Base-by-base conservation (phyloP, 2,888 invertebrate genomes). In the Drosophila limbata region DNA sequence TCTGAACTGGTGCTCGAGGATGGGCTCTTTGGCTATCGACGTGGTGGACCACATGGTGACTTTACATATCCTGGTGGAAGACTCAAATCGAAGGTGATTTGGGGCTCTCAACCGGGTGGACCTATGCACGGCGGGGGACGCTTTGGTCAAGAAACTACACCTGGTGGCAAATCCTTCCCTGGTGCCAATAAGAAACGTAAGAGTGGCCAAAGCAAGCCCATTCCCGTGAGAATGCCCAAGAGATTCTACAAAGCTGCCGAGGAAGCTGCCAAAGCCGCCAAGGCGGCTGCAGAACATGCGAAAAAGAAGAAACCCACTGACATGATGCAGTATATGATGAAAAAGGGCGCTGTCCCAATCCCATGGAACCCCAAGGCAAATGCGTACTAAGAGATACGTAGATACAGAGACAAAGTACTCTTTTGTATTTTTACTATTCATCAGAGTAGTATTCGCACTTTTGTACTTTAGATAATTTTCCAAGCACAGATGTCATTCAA, bases 1-100 rank as follows among this genome's bases (percentile, higher is more conserved):
- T 35, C 17, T 6, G 88, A 83, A 9, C 10, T 17, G 0, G 67
- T 75, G 1, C 69, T 68, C 42, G 83, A 84, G 50, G 87, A 87
- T 33, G 84, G 87, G 0, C 35, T 63, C 6, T 84, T 80, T 31
- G 87, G 82, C 1, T 35, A 61, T 8, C 8, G 6, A 1, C 62
- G 65, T 0, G 84, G 86, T 0, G 86, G 81, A 5, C 76, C 61
- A 5, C 78, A 78, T 10, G 73, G 78, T 2, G 21, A 25, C 15
- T 6, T 65, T 0, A 37, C 51, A 1, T 4, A 37, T 13, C 51
- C 59, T 4, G 47, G 33, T 1, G 65, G 40, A 13, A 44, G n/a
- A 3, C 44, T 40, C 8, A 66, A 52, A 28, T 25, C 28, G 1
- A 37, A 8, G 1, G 3, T 5, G 10, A 47, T 51, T 35, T 62